Conservation (phyloP, 2,113 vertebrate genomes). For the Oncorhynchus keta region DNA sequence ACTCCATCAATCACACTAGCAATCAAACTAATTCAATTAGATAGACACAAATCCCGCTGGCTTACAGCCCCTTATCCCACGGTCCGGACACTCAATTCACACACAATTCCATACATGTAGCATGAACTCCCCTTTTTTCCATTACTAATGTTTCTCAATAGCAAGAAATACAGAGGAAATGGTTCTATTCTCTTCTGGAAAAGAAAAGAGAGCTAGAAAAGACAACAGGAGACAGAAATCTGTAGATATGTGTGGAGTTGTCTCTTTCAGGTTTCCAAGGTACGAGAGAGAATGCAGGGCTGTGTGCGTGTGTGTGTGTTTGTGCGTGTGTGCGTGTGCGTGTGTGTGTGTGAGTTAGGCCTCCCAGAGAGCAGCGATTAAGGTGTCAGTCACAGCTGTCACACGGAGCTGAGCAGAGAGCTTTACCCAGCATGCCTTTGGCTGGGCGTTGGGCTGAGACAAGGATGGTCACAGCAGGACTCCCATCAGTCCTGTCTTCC, state of each 20-base stretch:
- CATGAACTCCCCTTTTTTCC: slow-evolving; percentile 44
- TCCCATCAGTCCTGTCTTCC: slow-evolving; percentile 68
- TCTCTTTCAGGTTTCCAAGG: slow-evolving; percentile 72
- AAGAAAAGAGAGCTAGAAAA: slow-evolving; percentile 34
- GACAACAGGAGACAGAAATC: slow-evolving; percentile 43
- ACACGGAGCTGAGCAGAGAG: slow-evolving; percentile 62
- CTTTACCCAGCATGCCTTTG: slow-evolving; percentile 67
- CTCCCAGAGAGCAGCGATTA: slow-evolving; percentile 74
- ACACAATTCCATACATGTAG: slow-evolving; percentile 60
- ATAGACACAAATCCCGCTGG: no score
- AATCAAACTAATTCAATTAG: no score
- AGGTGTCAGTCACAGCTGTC: slow-evolving; percentile 79
- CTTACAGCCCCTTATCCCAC: slow-evolving; percentile 30
- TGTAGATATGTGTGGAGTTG: slow-evolving; percentile 73
- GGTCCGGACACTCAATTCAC: slow-evolving; percentile 66
- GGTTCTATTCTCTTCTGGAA: slow-evolving; percentile 23
- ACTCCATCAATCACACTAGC: no score
- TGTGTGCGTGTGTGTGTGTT: slow-evolving; percentile 27
- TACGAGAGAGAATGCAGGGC: slow-evolving; percentile 73
- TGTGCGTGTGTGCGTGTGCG: slow-evolving; percentile 5
- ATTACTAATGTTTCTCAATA: slow-evolving; percentile 62
- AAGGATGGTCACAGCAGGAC: slow-evolving; percentile 66
- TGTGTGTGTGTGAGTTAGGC: slow-evolving; percentile 31
- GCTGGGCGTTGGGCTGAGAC: slow-evolving; percentile 52
- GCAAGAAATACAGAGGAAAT: neutral